Conservation (phyloP, 2,797 vertebrate genomes). For the Smutsia gigantea region DNA sequence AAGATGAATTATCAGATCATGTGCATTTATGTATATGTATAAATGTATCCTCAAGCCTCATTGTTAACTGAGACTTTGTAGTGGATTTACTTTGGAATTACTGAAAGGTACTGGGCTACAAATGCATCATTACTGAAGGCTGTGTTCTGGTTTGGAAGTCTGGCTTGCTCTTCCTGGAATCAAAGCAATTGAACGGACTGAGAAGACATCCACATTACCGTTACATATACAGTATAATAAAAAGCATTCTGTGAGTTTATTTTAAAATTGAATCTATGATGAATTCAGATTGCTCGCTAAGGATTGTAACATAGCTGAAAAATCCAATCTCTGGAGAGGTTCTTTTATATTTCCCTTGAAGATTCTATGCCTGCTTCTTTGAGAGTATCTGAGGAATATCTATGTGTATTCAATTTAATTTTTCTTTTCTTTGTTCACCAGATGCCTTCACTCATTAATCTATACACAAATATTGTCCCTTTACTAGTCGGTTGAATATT, state of each 20-base stretch:
- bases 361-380: not conserved
- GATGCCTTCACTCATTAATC: not conserved
- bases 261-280: slow-evolving; percentile 67
- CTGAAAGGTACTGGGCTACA: slow-evolving; percentile 34
- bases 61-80: slow-evolving; percentile 43
- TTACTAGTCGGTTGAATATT: not conserved
- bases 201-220: slow-evolving; percentile 44
- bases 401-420: not conserved
- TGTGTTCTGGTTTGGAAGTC: slow-evolving; percentile 63
- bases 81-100: slow-evolving; percentile 61
- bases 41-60: slow-evolving; percentile 20
- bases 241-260: slow-evolving; percentile 74
- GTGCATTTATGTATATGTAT: not conserved
- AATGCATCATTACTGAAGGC: slow-evolving; percentile 24
- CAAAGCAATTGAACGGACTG: slow-evolving; percentile 48
- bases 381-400: not conserved
- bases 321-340: slow-evolving; percentile 48
- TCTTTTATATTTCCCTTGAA: slow-evolving; percentile 55
- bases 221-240: slow-evolving; percentile 68
- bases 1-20: slow-evolving; percentile 35
- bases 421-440: slow-evolving; percentile 13
- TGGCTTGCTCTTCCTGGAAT: slow-evolving; percentile 56
- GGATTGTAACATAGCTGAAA: slow-evolving; percentile 64
- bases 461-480: not conserved
- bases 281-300: slow-evolving; percentile 59